Evolutionary conservation across 35 echinoderm and acorn worm genomes (phyloP).

Genomic region (Patiria miniata): DNA sequence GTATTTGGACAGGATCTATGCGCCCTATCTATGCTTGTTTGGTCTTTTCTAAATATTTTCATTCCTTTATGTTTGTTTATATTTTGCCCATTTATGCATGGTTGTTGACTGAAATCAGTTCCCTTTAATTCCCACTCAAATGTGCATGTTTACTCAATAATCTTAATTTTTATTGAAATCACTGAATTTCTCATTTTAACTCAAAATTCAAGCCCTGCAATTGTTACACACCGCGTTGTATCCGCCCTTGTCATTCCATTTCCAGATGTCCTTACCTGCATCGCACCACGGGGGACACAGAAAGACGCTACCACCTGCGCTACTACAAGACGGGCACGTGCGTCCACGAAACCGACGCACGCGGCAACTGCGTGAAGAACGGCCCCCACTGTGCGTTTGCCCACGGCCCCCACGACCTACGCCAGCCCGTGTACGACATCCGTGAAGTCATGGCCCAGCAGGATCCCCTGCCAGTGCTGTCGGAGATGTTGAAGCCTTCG

Average conservation of each 20-base stretch:
- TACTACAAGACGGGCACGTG: constrained; percentile 97
- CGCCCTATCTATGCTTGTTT: too few relatives aligned
- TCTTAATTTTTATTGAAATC: too few relatives aligned
- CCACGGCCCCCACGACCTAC: constrained; percentile 88
- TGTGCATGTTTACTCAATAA: too few relatives aligned
- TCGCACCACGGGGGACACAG: constrained; percentile 90
- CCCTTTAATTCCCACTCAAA: too few relatives aligned
- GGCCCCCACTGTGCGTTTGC: constrained; percentile 99
- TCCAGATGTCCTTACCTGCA: constrained; percentile 87
- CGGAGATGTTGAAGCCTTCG: not conserved
- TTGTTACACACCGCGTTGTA: too few relatives aligned
- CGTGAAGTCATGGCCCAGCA: constrained; percentile 77
- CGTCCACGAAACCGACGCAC: constrained; percentile 95
- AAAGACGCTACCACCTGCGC: constrained; percentile 87
- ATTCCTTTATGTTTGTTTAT: too few relatives aligned
- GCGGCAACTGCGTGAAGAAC: constrained; percentile 98
- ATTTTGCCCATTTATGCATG: too few relatives aligned
- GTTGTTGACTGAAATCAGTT: too few relatives aligned
- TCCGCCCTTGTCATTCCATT: not conserved
- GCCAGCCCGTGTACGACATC: constrained; percentile 96
- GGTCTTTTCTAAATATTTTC: too few relatives aligned
- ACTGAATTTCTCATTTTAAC: too few relatives aligned
- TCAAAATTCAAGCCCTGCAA: too few relatives aligned
- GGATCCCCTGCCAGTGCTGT: constrained; percentile 39
- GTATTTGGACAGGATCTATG: too few relatives aligned